Percentiles rank a stretch among this genome's conserved stretches.
Conservation (phyloP, 1,140 invertebrate species). For the Adoxophyes honmai region DNA sequence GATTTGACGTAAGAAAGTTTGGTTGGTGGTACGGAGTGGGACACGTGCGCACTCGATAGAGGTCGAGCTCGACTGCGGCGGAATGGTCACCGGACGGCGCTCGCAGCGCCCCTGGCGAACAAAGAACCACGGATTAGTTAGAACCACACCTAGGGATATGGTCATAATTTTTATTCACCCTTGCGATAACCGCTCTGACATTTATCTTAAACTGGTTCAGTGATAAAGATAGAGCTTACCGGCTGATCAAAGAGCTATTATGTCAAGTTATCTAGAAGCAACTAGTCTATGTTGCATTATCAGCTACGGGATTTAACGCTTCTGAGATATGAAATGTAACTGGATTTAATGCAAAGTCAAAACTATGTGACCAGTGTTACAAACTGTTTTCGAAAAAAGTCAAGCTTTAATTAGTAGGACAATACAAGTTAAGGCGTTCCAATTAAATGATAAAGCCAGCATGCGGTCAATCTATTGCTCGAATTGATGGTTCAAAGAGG, state of each 20-base stretch:
- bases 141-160: constrained; percentile 11
- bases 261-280: no score
- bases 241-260: no score
- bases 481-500: not conserved
- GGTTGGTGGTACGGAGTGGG: constrained; percentile 22
- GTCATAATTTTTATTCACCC: constrained; percentile 12
- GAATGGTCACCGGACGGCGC: constrained; percentile 20
- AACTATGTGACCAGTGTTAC: no score
- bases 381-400: no score
- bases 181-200: constrained; percentile 2
- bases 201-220: constrained; percentile 5
- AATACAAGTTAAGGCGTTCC: not conserved
- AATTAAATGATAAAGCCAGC: constrained; percentile 3
- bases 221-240: not conserved
- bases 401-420: not conserved
- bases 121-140: constrained; percentile 16
- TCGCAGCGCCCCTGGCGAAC: constrained; percentile 19
- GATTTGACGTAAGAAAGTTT: constrained; percentile 75
- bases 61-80: constrained; percentile 42
- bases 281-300: no score
- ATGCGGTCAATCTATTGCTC: constrained; percentile 2
- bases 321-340: no score
- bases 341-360: no score
- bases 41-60: constrained; percentile 30
- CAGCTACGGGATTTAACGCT: no score